A percentile compares a stretch with the other conserved stretches of the same genome.
phyloP scores from a whole-genome alignment of 2,797 vertebrate genomes.

The Catharus ustulatus region DNA sequence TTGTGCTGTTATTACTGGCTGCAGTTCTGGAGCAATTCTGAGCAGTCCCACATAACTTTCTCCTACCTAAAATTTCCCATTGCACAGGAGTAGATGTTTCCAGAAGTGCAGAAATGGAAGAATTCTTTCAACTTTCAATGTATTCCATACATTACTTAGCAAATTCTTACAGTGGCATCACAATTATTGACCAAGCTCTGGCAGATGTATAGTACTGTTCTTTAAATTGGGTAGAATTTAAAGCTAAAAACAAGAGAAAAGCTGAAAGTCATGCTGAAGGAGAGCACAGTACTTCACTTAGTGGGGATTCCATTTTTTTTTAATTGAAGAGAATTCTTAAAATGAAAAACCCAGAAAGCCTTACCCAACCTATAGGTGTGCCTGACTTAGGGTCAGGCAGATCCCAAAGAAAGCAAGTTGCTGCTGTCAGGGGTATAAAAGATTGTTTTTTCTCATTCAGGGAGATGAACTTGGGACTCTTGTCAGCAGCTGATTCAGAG shows the following conservation, averaged over 20 bases:
- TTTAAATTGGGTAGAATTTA: background rate
- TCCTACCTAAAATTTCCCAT: background rate
- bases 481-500: background rate
- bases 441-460: background rate
- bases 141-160: background rate
- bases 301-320: background rate
- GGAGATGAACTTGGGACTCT: background rate
- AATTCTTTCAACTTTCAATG: background rate
- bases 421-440: background rate
- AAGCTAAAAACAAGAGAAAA: background rate
- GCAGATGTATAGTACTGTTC: background rate
- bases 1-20: background rate
- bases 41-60: background rate
- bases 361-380: background rate
- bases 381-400: background rate
- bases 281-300: background rate
- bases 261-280: background rate
- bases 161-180: background rate
- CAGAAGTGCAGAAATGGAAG: background rate
- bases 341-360: background rate
- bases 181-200: background rate
- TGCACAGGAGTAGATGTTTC: background rate
- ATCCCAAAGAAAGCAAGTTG: background rate
- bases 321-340: background rate
- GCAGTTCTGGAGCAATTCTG: background rate